phyloP scores from a whole-genome alignment of 2,888 invertebrate species.

The Protophormia terraenovae region DNA sequence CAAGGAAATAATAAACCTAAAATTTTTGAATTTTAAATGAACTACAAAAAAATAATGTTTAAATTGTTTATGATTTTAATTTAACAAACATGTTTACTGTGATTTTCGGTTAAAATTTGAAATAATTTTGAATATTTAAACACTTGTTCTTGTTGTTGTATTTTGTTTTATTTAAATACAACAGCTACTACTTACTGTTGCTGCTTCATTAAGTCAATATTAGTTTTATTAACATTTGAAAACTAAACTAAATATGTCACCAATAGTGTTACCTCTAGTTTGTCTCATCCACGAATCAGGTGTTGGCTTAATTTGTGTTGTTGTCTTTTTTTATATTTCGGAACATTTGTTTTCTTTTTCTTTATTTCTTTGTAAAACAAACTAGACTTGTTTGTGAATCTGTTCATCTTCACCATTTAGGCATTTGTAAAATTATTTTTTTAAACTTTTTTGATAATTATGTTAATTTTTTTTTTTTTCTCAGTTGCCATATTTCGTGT shows the following conservation, averaged over 20 bases:
- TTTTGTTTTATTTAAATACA: too few species aligned
- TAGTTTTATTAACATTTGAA: neutral
- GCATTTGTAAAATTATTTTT: conserved; percentile 34
- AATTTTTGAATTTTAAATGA: conserved; percentile 32
- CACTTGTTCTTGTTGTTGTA: conserved; percentile 26
- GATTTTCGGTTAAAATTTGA: conserved; percentile 37
- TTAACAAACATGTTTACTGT: conserved; percentile 20
- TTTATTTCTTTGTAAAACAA: neutral
- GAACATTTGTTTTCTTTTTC: neutral
- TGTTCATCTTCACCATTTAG: neutral
- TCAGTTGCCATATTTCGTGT: neutral
- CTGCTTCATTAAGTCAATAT: conserved; percentile 3
- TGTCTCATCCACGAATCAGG: conserved; percentile 65
- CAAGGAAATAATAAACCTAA: neutral
- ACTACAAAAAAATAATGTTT: neutral
- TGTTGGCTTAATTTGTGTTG: conserved; percentile 58
- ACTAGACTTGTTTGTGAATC: conserved; percentile 33
- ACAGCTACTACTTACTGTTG: neutral
- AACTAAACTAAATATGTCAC: conserved; percentile 51
- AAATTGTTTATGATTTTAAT: conserved; percentile 16
- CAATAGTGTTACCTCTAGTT: conserved; percentile 60
- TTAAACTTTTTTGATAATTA: conserved; percentile 33
- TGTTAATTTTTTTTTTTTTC: conserved; percentile 54
- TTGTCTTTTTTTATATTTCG: conserved; percentile 19
- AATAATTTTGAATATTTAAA: conserved; percentile 2